Conservation (phyloP, 1,140 invertebrate species). For the Anastatus disparis region DNA sequence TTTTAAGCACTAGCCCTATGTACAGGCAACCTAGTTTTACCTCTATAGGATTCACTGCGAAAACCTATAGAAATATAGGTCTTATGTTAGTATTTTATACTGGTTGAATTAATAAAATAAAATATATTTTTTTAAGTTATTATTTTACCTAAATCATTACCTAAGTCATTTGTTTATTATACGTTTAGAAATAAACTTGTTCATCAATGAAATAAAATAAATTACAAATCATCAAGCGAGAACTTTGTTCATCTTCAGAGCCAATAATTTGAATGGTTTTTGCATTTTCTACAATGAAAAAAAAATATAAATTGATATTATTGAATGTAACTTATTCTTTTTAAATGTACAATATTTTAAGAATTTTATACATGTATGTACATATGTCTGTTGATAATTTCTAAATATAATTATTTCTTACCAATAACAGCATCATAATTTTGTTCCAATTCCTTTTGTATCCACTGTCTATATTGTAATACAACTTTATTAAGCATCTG, state of each 20-base stretch:
- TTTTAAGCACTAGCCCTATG: too few species aligned
- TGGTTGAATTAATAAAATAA: too few species aligned
- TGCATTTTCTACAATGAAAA: constrained; percentile 60
- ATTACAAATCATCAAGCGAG: constrained; percentile 60
- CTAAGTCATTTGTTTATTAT: neutral
- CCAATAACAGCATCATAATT: constrained; percentile 58
- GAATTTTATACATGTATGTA: constrained; percentile 14
- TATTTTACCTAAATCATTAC: constrained; percentile 20
- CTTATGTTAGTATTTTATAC: too few species aligned
- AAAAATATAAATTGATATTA: constrained; percentile 28
- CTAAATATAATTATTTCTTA: constrained; percentile 44
- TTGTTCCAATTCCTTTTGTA: constrained; percentile 49
- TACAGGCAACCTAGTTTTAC: too few species aligned
- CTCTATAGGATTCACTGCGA: too few species aligned
- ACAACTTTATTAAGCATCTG: constrained; percentile 57
- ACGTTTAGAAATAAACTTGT: constrained; percentile 55
- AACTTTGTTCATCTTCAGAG: constrained; percentile 50
- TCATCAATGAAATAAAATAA: constrained; percentile 60
- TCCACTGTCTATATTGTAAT: constrained; percentile 54
- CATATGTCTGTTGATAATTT: constrained; percentile 8
- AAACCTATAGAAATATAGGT: too few species aligned
- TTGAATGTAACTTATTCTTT: constrained; percentile 22
- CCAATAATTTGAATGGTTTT: constrained; percentile 57
- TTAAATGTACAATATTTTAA: constrained; percentile 13
- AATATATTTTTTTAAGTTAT: too few species aligned